Evolutionary conservation across 2,797 vertebrate genomes (phyloP).

Genomic region (Sebastes nivosus): DNA sequence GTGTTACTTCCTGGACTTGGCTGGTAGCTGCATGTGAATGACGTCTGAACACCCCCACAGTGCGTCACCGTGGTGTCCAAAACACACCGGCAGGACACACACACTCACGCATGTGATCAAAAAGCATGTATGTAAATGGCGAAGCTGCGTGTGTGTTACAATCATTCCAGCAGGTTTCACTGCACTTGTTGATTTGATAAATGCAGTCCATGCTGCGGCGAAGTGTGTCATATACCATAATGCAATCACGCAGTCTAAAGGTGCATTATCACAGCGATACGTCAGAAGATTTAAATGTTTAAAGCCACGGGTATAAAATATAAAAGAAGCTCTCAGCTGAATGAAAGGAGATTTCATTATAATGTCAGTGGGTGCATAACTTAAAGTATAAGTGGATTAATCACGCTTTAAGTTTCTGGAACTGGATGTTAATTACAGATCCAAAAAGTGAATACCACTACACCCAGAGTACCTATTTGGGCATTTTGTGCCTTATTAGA

Average conservation of each 20-base stretch:
- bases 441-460: background rate
- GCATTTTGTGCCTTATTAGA: background rate
- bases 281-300: slow-evolving; percentile 4
- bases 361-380: background rate
- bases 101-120: background rate
- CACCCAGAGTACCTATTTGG: background rate
- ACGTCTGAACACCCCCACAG: slow-evolving; percentile 39
- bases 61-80: slow-evolving; percentile 15
- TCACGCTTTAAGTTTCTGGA: background rate
- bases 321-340: background rate
- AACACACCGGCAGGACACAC: background rate
- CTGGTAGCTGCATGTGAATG: slow-evolving; percentile 41
- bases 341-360: background rate
- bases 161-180: background rate
- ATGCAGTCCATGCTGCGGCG: background rate
- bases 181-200: slow-evolving; percentile 13
- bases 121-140: background rate
- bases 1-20: slow-evolving; percentile 41
- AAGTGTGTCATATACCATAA: slow-evolving; percentile 3
- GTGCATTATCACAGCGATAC: background rate
- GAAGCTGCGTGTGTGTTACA: background rate
- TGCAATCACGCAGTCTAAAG: background rate
- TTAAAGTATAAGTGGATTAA: background rate
- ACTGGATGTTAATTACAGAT: background rate
- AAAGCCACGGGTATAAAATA: background rate